Conservation (phyloP, 2,888 invertebrate genomes). For the Aethes cnicana region DNA sequence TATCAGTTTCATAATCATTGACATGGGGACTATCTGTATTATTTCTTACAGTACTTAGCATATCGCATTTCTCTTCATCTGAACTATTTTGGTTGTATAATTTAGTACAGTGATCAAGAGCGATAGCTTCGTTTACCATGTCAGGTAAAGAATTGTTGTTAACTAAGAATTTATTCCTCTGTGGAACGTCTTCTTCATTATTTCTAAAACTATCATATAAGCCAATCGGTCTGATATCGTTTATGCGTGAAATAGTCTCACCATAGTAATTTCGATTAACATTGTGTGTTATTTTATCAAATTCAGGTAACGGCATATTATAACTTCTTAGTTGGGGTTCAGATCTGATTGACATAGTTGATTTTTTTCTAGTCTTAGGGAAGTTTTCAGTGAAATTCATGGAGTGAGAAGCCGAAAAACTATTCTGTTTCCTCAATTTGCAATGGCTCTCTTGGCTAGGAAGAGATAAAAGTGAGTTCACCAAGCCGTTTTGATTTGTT, state of each 20-base stretch:
- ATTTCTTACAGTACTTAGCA: slow-evolving; percentile 42
- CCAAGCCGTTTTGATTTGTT: slow-evolving; percentile 51
- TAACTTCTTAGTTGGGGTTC: slow-evolving; percentile 68
- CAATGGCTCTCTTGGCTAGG: slow-evolving; percentile 52
- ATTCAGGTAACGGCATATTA: slow-evolving; percentile 70
- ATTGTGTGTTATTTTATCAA: slow-evolving; percentile 49
- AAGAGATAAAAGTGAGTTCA: slow-evolving; percentile 64
- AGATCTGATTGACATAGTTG: slow-evolving; percentile 69
- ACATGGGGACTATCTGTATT: slow-evolving; percentile 67
- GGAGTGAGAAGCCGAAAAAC: slow-evolving; percentile 58
- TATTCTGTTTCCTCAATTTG: slow-evolving; percentile 65
- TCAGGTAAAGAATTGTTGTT: slow-evolving; percentile 79
- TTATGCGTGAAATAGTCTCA: slow-evolving; percentile 56
- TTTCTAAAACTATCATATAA: slow-evolving; percentile 54
- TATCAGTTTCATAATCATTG: slow-evolving; percentile 88
- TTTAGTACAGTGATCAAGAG: slow-evolving; percentile 74
- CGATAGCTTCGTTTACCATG: slow-evolving; percentile 86
- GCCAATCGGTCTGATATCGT: slow-evolving; percentile 62
- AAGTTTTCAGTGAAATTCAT: slow-evolving; percentile 54
- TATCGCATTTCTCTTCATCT: slow-evolving; percentile 69
- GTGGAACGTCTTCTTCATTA: slow-evolving; percentile 44
- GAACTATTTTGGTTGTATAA: slow-evolving; percentile 67
- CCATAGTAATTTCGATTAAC: slow-evolving; percentile 51
- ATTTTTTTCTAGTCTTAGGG: slow-evolving; percentile 51
- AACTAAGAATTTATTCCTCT: slow-evolving; percentile 48